Conservation (phyloP, 2,888 invertebrate species). For the Drosophila niveifrons region DNA sequence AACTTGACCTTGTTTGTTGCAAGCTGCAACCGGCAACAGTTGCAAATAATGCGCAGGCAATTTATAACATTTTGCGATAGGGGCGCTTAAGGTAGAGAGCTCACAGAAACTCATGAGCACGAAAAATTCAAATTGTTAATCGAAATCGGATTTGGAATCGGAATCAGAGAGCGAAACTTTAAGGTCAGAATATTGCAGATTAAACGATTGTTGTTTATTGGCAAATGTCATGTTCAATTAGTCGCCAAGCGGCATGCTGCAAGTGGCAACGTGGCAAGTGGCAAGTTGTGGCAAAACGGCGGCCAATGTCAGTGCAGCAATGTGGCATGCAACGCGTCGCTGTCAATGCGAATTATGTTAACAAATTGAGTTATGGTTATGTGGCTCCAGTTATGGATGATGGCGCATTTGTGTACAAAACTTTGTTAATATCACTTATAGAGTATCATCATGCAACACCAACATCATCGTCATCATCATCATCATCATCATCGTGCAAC, state of each 20-base stretch:
- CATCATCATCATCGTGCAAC: constrained; percentile 21
- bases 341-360: constrained; percentile 64
- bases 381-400: constrained; percentile 53
- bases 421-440: constrained; percentile 2
- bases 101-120: constrained; percentile 4
- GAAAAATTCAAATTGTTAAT: constrained; percentile 6
- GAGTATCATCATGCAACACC: constrained; percentile 13
- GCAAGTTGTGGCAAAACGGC: constrained; percentile 47
- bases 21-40: background rate
- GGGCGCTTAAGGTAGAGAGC: constrained; percentile 29
- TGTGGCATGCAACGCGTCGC: constrained; percentile 65
- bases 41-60: constrained; percentile 12
- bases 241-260: constrained; percentile 40
- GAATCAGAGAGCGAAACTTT: constrained; percentile 29
- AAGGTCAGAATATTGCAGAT: constrained; percentile 65
- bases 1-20: constrained; percentile 28
- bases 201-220: constrained; percentile 79
- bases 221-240: constrained; percentile 78
- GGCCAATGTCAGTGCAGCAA: constrained; percentile 39
- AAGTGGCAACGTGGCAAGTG: constrained; percentile 24
- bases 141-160: background rate
- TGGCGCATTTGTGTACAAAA: constrained; percentile 38
- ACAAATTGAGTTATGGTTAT: constrained; percentile 65
- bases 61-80: constrained; percentile 21
- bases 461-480: too few species aligned